These are phyloP conservation scores for Pantherophis alleghaniensis DNA, from an alignment of 2,797 vertebrate genomes.

Conservation along the genomic window DNA sequence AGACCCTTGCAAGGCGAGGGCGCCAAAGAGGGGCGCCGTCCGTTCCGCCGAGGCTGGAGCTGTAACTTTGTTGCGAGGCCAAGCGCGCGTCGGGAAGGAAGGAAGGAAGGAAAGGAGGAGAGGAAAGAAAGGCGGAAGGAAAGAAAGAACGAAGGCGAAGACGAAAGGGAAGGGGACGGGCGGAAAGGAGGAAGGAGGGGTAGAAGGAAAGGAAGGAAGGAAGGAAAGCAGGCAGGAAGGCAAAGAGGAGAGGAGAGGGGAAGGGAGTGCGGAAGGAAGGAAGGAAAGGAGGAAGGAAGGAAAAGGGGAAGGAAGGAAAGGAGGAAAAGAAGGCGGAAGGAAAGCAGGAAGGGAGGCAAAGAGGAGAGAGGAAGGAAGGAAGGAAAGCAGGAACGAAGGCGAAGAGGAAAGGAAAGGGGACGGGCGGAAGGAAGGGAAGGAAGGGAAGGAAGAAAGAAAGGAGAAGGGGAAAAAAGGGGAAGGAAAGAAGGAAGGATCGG, in stretches of 20 bases:
- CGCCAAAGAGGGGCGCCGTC: conserved; percentile 43
- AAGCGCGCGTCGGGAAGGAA: conserved; percentile 43
- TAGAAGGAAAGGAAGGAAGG: not conserved
- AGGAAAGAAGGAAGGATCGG: not conserved
- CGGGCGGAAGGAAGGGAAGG: too few relatives aligned
- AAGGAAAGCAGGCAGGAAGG: not conserved
- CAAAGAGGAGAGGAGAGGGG: too few relatives aligned
- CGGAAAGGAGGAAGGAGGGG: too few relatives aligned
- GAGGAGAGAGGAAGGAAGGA: too few relatives aligned
- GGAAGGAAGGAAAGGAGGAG: not conserved
- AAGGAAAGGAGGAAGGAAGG: not conserved
- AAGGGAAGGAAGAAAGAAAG: accelerated
- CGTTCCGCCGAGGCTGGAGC: conserved; percentile 67
- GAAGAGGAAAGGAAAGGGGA: too few relatives aligned
- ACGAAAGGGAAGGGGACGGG: too few relatives aligned
- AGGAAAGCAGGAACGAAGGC: too few relatives aligned
- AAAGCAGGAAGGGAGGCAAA: too few relatives aligned
- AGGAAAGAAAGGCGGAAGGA: not conserved
- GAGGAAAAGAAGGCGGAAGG: not conserved
- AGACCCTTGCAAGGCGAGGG: not conserved
- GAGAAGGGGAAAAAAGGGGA: too few relatives aligned
- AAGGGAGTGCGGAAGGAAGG: too few relatives aligned
- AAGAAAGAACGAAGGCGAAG: accelerated
- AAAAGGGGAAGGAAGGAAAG: not conserved
- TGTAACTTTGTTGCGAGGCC: conserved; percentile 79